These are phyloP conservation scores for Ericerus pela DNA, from an alignment of 1,140 invertebrate genomes.

Conservation along the genomic window DNA sequence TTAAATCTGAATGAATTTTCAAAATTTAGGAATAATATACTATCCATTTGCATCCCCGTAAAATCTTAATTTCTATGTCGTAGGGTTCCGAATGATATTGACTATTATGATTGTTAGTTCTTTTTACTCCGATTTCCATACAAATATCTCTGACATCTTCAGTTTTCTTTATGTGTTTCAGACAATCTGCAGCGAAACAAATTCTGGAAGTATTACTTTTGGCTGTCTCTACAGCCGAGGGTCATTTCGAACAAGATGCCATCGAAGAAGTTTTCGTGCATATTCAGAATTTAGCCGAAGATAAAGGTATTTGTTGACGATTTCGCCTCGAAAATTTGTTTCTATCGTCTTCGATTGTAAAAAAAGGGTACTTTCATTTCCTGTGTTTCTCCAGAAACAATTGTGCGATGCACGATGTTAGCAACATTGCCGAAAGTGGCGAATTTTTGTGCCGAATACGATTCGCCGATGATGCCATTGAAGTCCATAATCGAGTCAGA, in stretches of 20 bases:
- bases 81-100: too few species aligned
- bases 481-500: background rate
- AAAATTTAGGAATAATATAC: too few species aligned
- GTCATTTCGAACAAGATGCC: background rate
- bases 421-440: background rate
- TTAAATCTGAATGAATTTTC: too few species aligned
- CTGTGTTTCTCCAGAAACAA: background rate
- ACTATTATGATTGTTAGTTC: too few species aligned
- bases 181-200: background rate
- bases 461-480: background rate
- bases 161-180: background rate
- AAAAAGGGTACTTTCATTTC: background rate
- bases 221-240: background rate
- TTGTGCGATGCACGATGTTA: background rate
- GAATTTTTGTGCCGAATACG: conserved; percentile 4
- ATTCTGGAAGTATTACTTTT: background rate
- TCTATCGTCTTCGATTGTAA: background rate
- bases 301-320: background rate
- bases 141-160: too few species aligned
- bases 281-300: background rate
- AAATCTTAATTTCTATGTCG: too few species aligned
- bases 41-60: too few species aligned
- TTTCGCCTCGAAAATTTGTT: background rate
- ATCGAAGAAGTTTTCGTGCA: background rate
- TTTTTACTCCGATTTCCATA: too few species aligned